Conservation (phyloP, 2,888 invertebrate species). For the Coremacera marginata region DNA sequence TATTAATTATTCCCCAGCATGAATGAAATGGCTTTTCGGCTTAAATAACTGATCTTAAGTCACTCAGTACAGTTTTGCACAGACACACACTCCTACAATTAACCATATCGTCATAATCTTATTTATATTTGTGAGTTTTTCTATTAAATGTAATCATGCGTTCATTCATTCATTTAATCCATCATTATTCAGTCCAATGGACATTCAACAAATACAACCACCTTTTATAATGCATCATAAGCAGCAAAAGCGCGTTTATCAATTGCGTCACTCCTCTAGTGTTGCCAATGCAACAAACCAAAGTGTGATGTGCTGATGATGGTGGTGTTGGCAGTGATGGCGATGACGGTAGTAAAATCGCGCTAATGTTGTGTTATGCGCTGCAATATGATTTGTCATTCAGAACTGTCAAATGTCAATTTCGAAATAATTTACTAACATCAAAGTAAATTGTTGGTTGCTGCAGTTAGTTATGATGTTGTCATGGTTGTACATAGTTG, state of each 20-base stretch:
- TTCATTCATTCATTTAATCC: too few species aligned
- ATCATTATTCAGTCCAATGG: too few species aligned
- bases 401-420: slow-evolving; percentile 27
- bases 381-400: slow-evolving; percentile 22
- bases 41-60: background rate
- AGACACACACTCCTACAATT: background rate
- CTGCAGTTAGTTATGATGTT: background rate
- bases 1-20: background rate
- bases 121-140: too few species aligned
- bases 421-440: slow-evolving; percentile 25
- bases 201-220: too few species aligned
- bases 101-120: too few species aligned
- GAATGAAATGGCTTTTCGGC: background rate
- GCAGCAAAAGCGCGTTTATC: too few species aligned
- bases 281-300: background rate
- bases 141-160: too few species aligned
- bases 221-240: too few species aligned
- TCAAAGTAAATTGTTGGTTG: background rate
- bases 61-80: background rate
- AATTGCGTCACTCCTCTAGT: background rate
- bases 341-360: background rate
- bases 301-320: background rate
- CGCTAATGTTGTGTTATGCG: slow-evolving; percentile 18
- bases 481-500: background rate
- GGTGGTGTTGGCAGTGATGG: background rate